A percentile compares a stretch with the other conserved stretches of the same genome.
These are phyloP conservation scores for Enteromius thamalakanensis DNA, from an alignment of 2,797 vertebrate genomes.

Conservation along the genomic window DNA sequence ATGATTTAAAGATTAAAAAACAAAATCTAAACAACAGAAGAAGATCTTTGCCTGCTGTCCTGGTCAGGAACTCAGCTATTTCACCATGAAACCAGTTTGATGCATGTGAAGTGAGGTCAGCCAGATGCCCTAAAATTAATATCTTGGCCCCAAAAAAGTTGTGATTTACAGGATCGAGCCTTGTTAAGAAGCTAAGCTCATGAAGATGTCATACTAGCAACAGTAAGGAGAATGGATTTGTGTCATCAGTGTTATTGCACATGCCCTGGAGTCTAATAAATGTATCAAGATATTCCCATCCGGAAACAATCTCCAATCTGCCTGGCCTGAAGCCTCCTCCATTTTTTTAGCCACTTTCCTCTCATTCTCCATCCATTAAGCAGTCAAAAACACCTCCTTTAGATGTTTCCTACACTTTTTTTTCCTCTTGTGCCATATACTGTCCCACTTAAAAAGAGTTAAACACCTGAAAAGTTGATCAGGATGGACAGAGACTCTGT, in stretches of 20 bases:
- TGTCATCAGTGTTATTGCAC: slow-evolving; percentile 42
- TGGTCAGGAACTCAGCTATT: neutral
- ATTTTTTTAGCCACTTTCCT: slow-evolving; percentile 4
- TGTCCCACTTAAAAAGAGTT: neutral
- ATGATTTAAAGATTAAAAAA: neutral
- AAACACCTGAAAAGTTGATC: neutral
- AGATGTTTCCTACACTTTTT: neutral
- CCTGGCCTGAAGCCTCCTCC: slow-evolving; percentile 29
- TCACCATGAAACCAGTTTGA: slow-evolving; percentile 4
- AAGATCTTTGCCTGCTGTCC: neutral
- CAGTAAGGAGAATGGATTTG: slow-evolving; percentile 53
- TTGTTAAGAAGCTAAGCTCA: slow-evolving; percentile 24
- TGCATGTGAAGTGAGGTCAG: neutral
- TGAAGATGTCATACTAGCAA: slow-evolving; percentile 50
- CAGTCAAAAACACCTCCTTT: slow-evolving; percentile 20
- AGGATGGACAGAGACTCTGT: neutral
- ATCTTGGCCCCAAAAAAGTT: neutral
- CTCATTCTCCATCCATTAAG: slow-evolving; percentile 23
- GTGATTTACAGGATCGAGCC: neutral
- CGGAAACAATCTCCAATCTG: slow-evolving; percentile 34
- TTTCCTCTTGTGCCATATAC: neutral
- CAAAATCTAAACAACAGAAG: neutral
- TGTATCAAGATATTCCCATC: slow-evolving; percentile 27
- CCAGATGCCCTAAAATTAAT: neutral
- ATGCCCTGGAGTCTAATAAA: slow-evolving; percentile 51